These are phyloP conservation scores for Dendrocopos noguchii DNA, from an alignment of 2,113 vertebrate species.

Conservation along the genomic window DNA sequence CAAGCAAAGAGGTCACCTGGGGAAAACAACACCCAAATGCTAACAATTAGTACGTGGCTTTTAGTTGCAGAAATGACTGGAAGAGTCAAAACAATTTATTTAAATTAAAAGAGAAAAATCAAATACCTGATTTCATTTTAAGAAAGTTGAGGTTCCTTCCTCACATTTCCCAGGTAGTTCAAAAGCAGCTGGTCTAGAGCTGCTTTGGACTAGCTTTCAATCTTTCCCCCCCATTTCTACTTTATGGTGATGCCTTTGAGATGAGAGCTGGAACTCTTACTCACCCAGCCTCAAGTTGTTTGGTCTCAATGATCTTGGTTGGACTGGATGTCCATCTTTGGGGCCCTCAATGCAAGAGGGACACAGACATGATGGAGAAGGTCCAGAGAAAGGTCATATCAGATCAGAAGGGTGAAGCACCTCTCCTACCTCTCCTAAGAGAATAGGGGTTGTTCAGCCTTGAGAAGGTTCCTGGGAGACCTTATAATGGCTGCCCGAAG, in stretches of 20 bases:
- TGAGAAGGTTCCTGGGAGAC: too few species aligned
- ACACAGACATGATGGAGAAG: too few species aligned
- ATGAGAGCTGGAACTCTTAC: neutral
- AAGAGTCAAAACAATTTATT: neutral
- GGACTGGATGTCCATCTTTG: too few species aligned
- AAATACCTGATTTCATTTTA: neutral
- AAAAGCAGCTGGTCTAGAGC: neutral
- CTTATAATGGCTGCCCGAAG: too few species aligned
- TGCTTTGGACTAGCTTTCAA: neutral
- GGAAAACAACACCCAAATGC: neutral
- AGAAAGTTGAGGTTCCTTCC: neutral
- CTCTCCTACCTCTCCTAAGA: too few species aligned
- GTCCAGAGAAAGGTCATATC: too few species aligned
- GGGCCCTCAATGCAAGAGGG: too few species aligned
- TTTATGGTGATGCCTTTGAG: neutral
- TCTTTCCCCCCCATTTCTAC: neutral
- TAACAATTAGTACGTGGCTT: accelerated
- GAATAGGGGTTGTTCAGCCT: too few species aligned
- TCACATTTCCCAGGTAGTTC: neutral
- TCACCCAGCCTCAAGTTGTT: neutral
- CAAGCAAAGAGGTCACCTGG: neutral
- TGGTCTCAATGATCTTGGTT: too few species aligned
- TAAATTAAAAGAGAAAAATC: neutral
- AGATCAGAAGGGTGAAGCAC: too few species aligned
- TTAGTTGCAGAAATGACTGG: neutral